Conservation (phyloP, 2,888 invertebrate species). For the Ochropleura leucogaster region DNA sequence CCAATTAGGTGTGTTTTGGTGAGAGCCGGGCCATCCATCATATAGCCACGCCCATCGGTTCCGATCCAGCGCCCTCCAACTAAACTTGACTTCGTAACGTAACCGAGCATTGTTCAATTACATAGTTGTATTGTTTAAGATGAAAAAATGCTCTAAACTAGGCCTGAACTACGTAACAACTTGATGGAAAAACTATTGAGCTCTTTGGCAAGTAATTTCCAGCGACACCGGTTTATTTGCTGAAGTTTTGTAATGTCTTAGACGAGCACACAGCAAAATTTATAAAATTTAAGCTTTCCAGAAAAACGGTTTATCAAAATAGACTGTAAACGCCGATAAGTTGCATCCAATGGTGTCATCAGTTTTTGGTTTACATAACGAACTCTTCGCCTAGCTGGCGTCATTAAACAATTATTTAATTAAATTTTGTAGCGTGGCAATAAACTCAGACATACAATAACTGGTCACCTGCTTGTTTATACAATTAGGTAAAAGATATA, state of each 20-base stretch:
- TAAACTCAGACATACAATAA: conserved; percentile 13
- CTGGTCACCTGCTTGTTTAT: conserved; percentile 52
- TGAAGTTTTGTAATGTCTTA: neutral
- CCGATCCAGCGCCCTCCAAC: conserved; percentile 75
- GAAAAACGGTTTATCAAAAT: neutral
- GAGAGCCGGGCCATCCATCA: conserved; percentile 85
- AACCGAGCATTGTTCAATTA: conserved; percentile 66
- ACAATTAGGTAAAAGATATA: conserved; percentile 35
- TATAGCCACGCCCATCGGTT: conserved; percentile 81
- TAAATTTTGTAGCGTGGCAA: conserved; percentile 14
- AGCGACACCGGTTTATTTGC: neutral
- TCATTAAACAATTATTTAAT: conserved; percentile 40
- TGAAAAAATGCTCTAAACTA: conserved; percentile 27
- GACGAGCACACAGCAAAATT: neutral
- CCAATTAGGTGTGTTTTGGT: conserved; percentile 87
- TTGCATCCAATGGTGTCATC: neutral
- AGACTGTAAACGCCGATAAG: neutral
- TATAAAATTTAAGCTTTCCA: neutral
- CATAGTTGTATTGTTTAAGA: conserved; percentile 38
- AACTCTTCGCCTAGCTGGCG: neutral
- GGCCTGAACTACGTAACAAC: neutral
- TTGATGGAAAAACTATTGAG: neutral
- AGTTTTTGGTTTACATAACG: neutral
- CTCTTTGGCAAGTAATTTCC: neutral
- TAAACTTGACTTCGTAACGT: conserved; percentile 64